Base-by-base conservation (phyloP, 2,888 invertebrate species). In the Ethmia dodecea region DNA sequence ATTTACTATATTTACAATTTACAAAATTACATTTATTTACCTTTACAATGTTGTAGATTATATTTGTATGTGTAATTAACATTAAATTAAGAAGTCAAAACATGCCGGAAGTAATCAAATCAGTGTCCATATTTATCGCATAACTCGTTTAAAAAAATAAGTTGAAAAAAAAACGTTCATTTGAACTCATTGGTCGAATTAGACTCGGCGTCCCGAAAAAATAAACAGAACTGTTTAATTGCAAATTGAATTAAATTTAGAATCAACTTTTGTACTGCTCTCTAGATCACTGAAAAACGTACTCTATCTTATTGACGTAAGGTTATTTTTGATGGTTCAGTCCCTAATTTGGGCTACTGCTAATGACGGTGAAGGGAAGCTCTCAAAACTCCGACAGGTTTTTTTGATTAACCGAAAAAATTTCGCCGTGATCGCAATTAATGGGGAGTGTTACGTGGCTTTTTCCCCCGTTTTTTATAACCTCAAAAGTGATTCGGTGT, bases 171-270 rank as follows among this genome's bases (percentile, higher is more conserved):
- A 66, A 65, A 60, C 60, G 55, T 57, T 49, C 54, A 55, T 59
- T 59, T 55, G 45, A 58, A 61, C 52, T 55, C 55, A 51, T 56
- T 53, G 56, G 48, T 47, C 54, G 63, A 70, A 74, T 73, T 71
- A 71, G 64, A 61, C 56, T 55, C 59, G 55, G 55, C 62, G 56
- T 58, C 42, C 60, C 63, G 65, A 71, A 71, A 73, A 75, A 72
- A 71, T 73, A 79, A 79, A 81, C 76, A 76, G 52, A 58, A 55
- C 52, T 56, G 61, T 66, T 79, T 78, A 81, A 80, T 80, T 81
- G 78, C 72, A 68, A 79, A 81, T 81, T 78, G 71, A 80, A 80
- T 81, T 80, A 77, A 74, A 80, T 72, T 69, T 11, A 10, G 11
- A 26, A 26, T 26, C 26, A 22, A 22, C 22, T 22, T n/a, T 22